phyloP scores from a whole-genome alignment of 2,113 vertebrate species.

The Anas platyrhynchos region DNA sequence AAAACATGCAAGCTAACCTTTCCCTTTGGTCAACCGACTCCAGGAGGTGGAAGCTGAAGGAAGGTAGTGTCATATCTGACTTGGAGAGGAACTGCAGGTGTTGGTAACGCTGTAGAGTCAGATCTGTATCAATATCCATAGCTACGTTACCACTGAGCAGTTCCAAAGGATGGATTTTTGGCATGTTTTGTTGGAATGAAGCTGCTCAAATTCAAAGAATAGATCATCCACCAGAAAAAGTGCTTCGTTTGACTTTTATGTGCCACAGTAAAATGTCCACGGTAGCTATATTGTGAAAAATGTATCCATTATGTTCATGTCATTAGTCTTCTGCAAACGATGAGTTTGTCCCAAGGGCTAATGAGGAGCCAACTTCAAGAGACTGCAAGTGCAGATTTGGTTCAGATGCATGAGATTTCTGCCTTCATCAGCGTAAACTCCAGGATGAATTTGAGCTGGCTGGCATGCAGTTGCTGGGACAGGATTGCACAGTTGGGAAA shows the following conservation, averaged over 20 bases:
- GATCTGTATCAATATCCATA: background rate
- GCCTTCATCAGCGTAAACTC: background rate
- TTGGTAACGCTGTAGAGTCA: background rate
- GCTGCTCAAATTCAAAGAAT: background rate
- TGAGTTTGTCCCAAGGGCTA: background rate
- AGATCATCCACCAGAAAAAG: background rate
- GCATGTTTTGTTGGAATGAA: background rate
- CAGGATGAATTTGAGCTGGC: background rate
- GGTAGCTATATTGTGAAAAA: constrained; percentile 15
- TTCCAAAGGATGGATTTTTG: background rate
- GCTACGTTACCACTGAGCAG: background rate
- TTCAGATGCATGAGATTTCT: background rate
- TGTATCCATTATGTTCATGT: background rate
- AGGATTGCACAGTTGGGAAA: background rate
- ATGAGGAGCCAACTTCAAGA: background rate
- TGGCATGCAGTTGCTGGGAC: background rate
- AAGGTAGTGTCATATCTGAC: background rate
- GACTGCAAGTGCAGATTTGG: background rate
- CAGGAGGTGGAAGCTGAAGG: background rate
- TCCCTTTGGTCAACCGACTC: background rate
- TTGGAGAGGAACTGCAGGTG: background rate
- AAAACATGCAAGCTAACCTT: background rate
- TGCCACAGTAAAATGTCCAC: background rate
- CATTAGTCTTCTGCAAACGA: background rate
- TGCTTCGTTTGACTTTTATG: background rate